Conservation (phyloP, 2,797 vertebrate species). For the Acanthis flammea region DNA sequence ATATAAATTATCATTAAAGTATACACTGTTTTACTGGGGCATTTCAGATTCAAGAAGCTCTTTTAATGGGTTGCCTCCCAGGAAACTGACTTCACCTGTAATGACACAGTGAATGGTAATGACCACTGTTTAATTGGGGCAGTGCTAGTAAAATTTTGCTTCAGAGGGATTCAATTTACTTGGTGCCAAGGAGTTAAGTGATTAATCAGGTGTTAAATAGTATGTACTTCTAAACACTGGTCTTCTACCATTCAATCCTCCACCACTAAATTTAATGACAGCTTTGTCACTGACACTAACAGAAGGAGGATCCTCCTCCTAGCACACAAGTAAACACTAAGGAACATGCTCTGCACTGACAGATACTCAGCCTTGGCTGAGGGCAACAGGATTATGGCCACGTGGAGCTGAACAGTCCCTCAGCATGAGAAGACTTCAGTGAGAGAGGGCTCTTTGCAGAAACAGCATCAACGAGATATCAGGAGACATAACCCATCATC, state of each 20-base stretch:
- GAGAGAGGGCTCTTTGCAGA: background rate
- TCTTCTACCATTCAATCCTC: background rate
- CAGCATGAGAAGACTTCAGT: background rate
- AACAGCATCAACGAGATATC: background rate
- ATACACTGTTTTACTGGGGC: conserved; percentile 37
- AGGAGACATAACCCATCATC: background rate
- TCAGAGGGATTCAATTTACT: conserved; percentile 47
- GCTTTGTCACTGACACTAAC: background rate
- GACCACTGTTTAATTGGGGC: conserved; percentile 42
- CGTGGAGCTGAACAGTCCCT: background rate
- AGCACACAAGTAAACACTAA: background rate
- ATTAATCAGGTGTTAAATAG: conserved; percentile 54
- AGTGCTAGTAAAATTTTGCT: conserved; percentile 54
- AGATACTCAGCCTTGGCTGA: background rate
- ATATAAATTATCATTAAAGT: conserved; percentile 43
- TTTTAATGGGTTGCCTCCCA: conserved; percentile 55
- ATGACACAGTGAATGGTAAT: conserved; percentile 41
- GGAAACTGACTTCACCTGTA: conserved; percentile 55
- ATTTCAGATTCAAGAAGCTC: conserved; percentile 20
- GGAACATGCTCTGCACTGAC: background rate
- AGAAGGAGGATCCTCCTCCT: background rate
- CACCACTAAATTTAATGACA: conserved; percentile 19
- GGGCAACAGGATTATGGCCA: background rate
- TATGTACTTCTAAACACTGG: background rate
- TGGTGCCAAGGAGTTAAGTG: conserved; percentile 33